phyloP scores from a whole-genome alignment of 2,113 vertebrate genomes.

The Dipodomys ordii region DNA sequence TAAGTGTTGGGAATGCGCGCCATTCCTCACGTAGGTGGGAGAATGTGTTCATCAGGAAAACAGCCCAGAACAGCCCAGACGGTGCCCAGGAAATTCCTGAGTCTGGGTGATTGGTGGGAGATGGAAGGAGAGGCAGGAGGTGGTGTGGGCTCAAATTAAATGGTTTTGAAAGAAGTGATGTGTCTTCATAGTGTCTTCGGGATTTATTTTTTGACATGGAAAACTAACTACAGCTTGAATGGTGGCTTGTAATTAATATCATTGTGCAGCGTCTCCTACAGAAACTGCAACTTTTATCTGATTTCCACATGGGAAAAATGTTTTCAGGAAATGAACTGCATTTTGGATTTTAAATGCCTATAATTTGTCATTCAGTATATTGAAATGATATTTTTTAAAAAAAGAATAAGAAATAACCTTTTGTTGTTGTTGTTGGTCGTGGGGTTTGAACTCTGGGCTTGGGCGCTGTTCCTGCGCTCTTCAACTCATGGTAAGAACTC shows the following conservation, averaged over 20 bases:
- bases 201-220: not conserved
- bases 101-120: not conserved
- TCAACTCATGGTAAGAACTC: no score
- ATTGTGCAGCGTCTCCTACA: not conserved
- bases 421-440: no score
- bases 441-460: no score
- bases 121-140: not conserved
- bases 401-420: not conserved
- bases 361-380: not conserved
- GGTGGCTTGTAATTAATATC: not conserved
- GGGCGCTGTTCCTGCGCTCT: no score
- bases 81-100: not conserved
- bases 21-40: conserved; percentile 77
- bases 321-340: not conserved
- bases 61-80: not conserved
- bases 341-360: not conserved
- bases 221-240: not conserved
- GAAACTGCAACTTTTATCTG: not conserved
- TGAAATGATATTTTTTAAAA: not conserved
- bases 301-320: not conserved
- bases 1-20: not conserved
- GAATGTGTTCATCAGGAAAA: not conserved
- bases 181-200: not conserved
- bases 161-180: not conserved
- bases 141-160: not conserved